These are phyloP conservation scores for Zaprionus inermis DNA, from an alignment of 1,140 invertebrate genomes.

Conservation along the genomic window DNA sequence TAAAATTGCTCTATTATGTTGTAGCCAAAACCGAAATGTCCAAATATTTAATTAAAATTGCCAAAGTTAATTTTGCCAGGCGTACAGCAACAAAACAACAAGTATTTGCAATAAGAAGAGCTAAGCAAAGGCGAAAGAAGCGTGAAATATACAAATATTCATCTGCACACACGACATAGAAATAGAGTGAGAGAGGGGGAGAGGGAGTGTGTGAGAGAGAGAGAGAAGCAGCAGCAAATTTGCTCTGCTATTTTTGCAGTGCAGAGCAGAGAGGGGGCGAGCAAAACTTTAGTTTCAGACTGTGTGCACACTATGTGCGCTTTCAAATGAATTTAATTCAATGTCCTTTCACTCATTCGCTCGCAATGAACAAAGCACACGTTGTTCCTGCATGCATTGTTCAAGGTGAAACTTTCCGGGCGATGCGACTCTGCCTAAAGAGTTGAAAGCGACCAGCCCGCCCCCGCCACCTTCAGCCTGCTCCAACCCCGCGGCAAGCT, in stretches of 20 bases:
- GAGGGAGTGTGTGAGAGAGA: too few relatives aligned
- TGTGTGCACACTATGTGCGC: conserved; percentile 51
- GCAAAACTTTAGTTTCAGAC: conserved; percentile 74
- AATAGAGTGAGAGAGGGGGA: too few relatives aligned
- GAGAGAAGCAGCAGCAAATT: conserved; percentile 18
- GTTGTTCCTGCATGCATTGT: conserved; percentile 49
- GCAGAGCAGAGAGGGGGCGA: not conserved
- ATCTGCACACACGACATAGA: conserved; percentile 32
- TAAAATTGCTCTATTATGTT: conserved; percentile 60
- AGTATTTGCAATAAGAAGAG: conserved; percentile 29
- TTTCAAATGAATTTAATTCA: conserved; percentile 82
- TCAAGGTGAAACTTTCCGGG: conserved; percentile 69
- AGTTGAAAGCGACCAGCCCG: conserved; percentile 18
- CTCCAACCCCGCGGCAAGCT: conserved; percentile 27
- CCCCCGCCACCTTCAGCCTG: not conserved
- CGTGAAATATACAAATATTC: conserved; percentile 67
- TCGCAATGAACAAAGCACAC: conserved; percentile 55
- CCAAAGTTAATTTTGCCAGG: conserved; percentile 68
- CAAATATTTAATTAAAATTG: conserved; percentile 77
- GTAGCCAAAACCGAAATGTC: conserved; percentile 60
- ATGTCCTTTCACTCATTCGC: conserved; percentile 78
- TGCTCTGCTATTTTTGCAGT: conserved; percentile 27
- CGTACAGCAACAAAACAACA: conserved; percentile 30
- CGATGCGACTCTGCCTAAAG: conserved; percentile 33
- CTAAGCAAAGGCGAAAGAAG: conserved; percentile 34